Evolutionary conservation across 2,888 invertebrate species (phyloP), one percentile per base, ranked within the genome.

Genomic region (Tinea trinotella): DNA sequence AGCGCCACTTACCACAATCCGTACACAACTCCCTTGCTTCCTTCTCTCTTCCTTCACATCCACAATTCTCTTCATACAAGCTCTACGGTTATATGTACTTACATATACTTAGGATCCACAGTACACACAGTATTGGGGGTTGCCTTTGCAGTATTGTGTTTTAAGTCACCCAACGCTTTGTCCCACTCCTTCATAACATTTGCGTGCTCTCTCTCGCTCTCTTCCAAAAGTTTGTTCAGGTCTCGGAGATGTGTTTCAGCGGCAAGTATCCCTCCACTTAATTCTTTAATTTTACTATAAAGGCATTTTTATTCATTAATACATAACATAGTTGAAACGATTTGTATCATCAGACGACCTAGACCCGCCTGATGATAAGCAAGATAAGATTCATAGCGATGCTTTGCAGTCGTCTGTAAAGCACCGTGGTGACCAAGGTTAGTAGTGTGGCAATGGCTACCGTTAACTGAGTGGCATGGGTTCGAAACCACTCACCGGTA

Each of bases 181-280:
- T 77, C 71, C 82, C 80, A 83, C 13, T 66, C 63, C 2, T 54
- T 49, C 12, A 68, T 61, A 0, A 65, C 59, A 0, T 57, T 56
- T 0, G 60, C 57, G 1, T 70, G 54, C 1, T 73, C 63, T 0
- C 59, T 56, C 24, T 76, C 67, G 12, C 62, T 71, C 55, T 72
- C 67, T 0, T 58, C 60, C 0, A 79, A 61, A 7, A 66, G 55
- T 0, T 57, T 54, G 17, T 81, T 81, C 1, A 67, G 59, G 0
- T 63, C 48, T 3, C 13, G 22, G 9, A 50, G 22, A 13, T 22
- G 12, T 1, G 22, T 24, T 12, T 50, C 50, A 13, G 50, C 50
- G 2, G 13, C 4, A 5, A 24, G 7, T 50, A 24, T 12, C 24
- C 13, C n/a, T 24, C 24, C 24, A 13, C 6, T n/a, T 9, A 24